Conservation (phyloP, 2,888 invertebrate species). For the Macrosiphum euphorbiae region DNA sequence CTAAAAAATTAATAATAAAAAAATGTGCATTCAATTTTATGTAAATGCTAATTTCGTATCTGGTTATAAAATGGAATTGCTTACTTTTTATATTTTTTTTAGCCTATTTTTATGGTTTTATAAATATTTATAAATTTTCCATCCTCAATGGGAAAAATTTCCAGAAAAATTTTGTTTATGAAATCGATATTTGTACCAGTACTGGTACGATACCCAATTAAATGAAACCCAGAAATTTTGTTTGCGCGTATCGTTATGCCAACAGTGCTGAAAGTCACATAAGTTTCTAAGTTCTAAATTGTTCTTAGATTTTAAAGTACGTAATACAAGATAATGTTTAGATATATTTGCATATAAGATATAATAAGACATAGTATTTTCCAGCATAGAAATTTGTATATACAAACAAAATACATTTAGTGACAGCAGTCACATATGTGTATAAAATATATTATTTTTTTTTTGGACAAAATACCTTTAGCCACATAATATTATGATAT, state of each 20-base stretch:
- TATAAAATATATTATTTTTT: not conserved
- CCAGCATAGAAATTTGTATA: not conserved
- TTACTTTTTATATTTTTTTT: not conserved
- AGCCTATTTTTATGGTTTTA: not conserved
- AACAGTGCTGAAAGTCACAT: not conserved
- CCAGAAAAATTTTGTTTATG: not conserved
- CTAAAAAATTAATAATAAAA: not conserved
- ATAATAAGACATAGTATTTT: not conserved
- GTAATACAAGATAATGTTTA: not conserved
- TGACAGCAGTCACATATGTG: no score
- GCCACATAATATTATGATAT: not conserved
- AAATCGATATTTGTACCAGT: not conserved
- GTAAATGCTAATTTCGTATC: not conserved
- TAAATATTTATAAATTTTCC: not conserved
- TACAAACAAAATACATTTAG: not conserved
- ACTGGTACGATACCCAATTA: not conserved
- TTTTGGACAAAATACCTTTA: not conserved
- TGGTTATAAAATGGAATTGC: not conserved
- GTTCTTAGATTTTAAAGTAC: not conserved
- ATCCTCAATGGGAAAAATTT: not conserved
- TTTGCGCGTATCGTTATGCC: not conserved
- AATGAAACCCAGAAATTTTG: not conserved
- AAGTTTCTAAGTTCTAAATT: not conserved
- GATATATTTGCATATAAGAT: not conserved
- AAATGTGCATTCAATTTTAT: not conserved